Evolutionary conservation across 2,113 vertebrate genomes (phyloP).

Genomic region (Penelope pileata): DNA sequence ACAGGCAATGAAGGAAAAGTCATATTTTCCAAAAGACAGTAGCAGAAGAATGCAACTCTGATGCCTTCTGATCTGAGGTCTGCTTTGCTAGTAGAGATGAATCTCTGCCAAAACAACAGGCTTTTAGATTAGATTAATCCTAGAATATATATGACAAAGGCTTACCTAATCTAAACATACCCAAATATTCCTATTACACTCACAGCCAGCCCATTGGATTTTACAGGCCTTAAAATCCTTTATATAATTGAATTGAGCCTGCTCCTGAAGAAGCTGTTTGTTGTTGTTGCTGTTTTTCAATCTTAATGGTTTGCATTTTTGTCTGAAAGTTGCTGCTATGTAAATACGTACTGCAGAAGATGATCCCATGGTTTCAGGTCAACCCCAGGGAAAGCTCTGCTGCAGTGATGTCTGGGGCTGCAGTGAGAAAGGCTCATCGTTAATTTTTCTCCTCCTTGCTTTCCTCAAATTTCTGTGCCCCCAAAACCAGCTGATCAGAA

Average conservation of each 20-base stretch:
- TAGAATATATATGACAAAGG: background rate
- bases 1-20: background rate
- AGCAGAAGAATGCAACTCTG: background rate
- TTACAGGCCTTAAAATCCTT: background rate
- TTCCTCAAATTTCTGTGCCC: background rate
- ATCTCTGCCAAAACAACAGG: background rate
- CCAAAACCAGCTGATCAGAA: background rate
- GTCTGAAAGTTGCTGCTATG: background rate
- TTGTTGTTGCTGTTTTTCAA: background rate
- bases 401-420: background rate
- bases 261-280: background rate
- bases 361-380: background rate
- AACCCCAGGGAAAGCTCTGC: background rate
- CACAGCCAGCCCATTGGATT: background rate
- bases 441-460: background rate
- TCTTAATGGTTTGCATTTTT: background rate
- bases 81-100: background rate
- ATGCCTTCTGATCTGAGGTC: background rate
- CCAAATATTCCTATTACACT: background rate
- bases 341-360: background rate
- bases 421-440: background rate
- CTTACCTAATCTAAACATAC: background rate
- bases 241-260: fast-evolving
- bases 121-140: background rate
- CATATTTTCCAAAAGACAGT: background rate